phyloP scores from a whole-genome alignment of 2,888 invertebrate genomes.

The Cerceris ruficornis region DNA sequence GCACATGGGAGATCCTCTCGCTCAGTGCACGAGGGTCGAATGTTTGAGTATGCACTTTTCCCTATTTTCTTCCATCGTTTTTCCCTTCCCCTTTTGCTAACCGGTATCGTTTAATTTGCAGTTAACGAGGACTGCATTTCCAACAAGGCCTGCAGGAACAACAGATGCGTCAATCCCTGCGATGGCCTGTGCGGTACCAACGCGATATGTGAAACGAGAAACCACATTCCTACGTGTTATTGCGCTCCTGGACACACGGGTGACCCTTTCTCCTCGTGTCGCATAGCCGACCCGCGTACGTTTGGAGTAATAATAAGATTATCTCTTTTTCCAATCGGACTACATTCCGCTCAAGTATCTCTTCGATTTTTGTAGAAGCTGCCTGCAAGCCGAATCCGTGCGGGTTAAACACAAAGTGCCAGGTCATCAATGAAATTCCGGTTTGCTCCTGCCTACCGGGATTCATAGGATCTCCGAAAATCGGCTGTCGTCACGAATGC shows the following conservation, averaged over 20 bases:
- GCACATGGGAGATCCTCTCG: constrained; percentile 90
- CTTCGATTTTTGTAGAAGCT: constrained; percentile 85
- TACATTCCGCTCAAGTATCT: neutral
- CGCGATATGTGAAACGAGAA: constrained; percentile 90
- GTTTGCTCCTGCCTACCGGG: constrained; percentile 91
- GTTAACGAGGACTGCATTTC: constrained; percentile 90
- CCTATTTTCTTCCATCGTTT: neutral
- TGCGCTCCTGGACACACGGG: constrained; percentile 91
- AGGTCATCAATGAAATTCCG: constrained; percentile 89
- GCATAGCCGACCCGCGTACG: constrained; percentile 89
- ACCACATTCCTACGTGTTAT: constrained; percentile 90
- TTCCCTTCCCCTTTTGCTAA: neutral
- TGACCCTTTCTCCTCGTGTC: constrained; percentile 89
- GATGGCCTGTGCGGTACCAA: constrained; percentile 88
- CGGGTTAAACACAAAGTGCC: constrained; percentile 91
- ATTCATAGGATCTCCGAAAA: constrained; percentile 89
- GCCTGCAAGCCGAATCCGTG: constrained; percentile 93
- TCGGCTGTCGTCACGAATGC: constrained; percentile 92
- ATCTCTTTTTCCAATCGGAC: neutral
- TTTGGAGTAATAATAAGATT: constrained; percentile 21
- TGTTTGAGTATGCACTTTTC: constrained; percentile 85
- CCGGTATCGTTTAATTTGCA: constrained; percentile 67
- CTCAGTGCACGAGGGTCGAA: constrained; percentile 88
- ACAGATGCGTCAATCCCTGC: constrained; percentile 91
- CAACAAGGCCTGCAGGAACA: constrained; percentile 88